Evolutionary conservation across 2,797 vertebrate genomes (phyloP).

Genomic region (Sciurus carolinensis): DNA sequence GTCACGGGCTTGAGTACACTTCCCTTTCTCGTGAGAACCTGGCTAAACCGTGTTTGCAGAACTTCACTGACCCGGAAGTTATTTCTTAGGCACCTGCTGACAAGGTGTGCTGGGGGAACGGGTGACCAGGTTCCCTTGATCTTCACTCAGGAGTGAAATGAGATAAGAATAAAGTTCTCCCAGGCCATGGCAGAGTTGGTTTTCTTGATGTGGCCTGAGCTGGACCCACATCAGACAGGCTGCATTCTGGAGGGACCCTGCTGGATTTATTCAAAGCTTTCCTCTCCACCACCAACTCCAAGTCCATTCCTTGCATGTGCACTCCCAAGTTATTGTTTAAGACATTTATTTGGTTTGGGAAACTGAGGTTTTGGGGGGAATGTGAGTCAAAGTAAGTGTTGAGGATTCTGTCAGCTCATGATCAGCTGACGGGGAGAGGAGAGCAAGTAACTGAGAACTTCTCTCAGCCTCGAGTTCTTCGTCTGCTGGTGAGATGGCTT

Average conservation of each 20-base stretch:
- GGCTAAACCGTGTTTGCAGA: background rate
- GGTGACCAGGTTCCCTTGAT: background rate
- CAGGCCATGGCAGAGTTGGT: background rate
- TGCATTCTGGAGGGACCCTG: background rate
- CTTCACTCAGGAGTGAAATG: background rate
- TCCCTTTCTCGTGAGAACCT: background rate
- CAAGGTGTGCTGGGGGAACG: background rate
- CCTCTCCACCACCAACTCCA: no score
- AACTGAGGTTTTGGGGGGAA: background rate
- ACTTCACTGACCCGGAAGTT: accelerated
- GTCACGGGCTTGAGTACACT: background rate
- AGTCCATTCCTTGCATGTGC: background rate
- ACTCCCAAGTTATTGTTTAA: background rate
- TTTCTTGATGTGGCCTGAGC: background rate
- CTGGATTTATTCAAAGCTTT: background rate
- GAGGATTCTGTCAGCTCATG: background rate
- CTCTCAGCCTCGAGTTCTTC: background rate
- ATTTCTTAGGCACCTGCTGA: background rate
- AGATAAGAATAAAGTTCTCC: background rate
- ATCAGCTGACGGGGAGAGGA: background rate
- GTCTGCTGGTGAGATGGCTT: background rate
- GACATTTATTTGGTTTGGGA: background rate
- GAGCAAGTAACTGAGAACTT: background rate
- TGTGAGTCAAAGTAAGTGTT: background rate
- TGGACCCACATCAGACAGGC: background rate